Base-by-base conservation (phyloP, 2,888 invertebrate genomes). In the Ochropacha duplaris region DNA sequence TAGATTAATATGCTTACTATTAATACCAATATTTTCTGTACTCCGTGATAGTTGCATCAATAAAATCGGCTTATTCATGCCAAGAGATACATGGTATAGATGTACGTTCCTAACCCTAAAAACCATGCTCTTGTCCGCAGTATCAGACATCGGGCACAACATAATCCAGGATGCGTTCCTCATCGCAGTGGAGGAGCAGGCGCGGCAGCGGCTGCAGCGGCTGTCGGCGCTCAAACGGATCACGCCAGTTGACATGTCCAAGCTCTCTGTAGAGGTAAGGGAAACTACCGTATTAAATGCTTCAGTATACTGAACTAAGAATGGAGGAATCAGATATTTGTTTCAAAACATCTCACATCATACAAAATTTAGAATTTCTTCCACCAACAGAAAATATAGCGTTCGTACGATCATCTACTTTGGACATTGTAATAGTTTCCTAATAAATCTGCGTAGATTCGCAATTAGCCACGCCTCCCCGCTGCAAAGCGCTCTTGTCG, bases 91-190 rank as follows among this genome's bases (percentile, higher is more conserved):
- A n/a, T n/a, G n/a, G n/a, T n/a, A n/a, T n/a, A n/a, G n/a, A n/a
- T n/a, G n/a, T n/a, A n/a, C n/a, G n/a, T 24, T 5, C 24, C 50
- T 26, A 50, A 24, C 6, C n/a, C n/a, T n/a, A n/a, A 26, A 24
- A 2, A 9, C 24, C 24, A 9, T 31, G 12, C 12, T 22, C 4
- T 85, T 81, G 74, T 94, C 94, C 22, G 11, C 94, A 97, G 97
- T 97, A 87, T 95, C 96, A 84, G 97, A 97, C 90, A 94, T 97
- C 90, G 96, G 96, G 62, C 94, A 95, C 86, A 96, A 96, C 93
- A 96, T 96, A 84, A 96, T 98, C 83, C 97, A 98, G 92, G 98
- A 98, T 96, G 98, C 98, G 71, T 99, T 98, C 94, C 98, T 99
- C 94, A 98, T 99, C 93, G 98, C 98, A 71, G 98, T 99, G 87